Conservation (phyloP, 1,140 invertebrate species). For the Parapsyche elsis region DNA sequence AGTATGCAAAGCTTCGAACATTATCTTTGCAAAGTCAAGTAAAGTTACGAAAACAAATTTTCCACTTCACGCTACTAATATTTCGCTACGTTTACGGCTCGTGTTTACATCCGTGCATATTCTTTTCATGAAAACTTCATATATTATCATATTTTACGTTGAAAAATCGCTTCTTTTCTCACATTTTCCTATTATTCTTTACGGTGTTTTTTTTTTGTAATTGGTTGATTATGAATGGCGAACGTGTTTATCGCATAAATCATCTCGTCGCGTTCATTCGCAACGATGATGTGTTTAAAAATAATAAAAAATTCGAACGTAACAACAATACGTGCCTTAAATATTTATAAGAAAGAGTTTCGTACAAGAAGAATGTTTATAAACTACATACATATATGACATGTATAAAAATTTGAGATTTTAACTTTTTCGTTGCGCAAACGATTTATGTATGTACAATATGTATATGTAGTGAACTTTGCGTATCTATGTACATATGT, state of each 20-base stretch:
- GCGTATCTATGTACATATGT: too few species aligned
- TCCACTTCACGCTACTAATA: not conserved
- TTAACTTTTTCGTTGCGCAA: too few species aligned
- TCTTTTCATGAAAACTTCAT: not conserved
- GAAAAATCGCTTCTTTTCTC: slow-evolving; percentile 12
- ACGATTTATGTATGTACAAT: too few species aligned
- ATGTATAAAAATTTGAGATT: too few species aligned
- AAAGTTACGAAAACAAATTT: slow-evolving; percentile 2
- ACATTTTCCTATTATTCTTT: not conserved
- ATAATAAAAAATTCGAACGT: too few species aligned
- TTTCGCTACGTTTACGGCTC: not conserved
- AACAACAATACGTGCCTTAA: too few species aligned
- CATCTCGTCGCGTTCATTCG: not conserved
- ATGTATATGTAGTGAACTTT: too few species aligned
- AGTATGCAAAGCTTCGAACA: not conserved
- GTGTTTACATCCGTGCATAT: not conserved
- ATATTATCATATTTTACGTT: not conserved
- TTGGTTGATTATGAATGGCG: not conserved
- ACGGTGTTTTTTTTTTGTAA: not conserved
- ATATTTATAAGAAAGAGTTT: too few species aligned
- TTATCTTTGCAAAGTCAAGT: not conserved
- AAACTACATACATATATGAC: too few species aligned
- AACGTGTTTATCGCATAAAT: slow-evolving; percentile 1
- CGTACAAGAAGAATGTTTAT: too few species aligned
- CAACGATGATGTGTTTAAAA: too few species aligned